phyloP scores from a whole-genome alignment of 2,797 vertebrate genomes.

The Trichosurus vulpecula region DNA sequence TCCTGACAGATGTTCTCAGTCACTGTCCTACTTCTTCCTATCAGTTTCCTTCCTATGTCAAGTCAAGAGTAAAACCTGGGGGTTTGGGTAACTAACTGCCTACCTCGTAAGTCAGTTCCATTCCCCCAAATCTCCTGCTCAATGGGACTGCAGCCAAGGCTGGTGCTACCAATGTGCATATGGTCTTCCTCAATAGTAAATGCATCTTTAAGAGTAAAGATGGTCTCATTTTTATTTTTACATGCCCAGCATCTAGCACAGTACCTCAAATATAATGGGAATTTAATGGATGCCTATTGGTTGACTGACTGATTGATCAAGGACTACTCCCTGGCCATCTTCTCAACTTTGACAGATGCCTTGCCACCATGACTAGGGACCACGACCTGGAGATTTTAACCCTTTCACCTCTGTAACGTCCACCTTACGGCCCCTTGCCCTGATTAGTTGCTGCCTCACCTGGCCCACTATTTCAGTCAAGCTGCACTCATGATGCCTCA shows the following conservation, averaged over 20 bases:
- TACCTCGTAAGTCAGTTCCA: neutral
- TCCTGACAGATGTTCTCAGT: neutral
- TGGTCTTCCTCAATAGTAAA: neutral
- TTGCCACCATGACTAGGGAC: neutral
- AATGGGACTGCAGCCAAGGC: neutral
- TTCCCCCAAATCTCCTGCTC: neutral
- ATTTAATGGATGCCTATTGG: neutral
- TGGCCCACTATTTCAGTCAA: neutral
- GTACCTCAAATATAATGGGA: neutral
- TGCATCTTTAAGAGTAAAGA: neutral
- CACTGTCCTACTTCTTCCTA: neutral
- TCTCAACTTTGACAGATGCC: neutral
- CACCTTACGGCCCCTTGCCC: neutral
- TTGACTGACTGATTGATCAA: neutral
- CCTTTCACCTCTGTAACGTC: neutral
- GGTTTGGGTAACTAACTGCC: neutral
- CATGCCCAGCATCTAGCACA: neutral
- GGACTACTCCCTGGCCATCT: neutral
- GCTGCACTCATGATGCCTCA: neutral
- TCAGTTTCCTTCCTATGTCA: neutral
- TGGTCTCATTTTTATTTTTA: neutral
- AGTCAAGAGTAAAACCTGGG: neutral
- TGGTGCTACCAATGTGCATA: neutral
- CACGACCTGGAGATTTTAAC: neutral
- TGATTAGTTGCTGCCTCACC: neutral